phyloP scores from a whole-genome alignment of 2,113 vertebrate genomes.

The Scomber japonicus region DNA sequence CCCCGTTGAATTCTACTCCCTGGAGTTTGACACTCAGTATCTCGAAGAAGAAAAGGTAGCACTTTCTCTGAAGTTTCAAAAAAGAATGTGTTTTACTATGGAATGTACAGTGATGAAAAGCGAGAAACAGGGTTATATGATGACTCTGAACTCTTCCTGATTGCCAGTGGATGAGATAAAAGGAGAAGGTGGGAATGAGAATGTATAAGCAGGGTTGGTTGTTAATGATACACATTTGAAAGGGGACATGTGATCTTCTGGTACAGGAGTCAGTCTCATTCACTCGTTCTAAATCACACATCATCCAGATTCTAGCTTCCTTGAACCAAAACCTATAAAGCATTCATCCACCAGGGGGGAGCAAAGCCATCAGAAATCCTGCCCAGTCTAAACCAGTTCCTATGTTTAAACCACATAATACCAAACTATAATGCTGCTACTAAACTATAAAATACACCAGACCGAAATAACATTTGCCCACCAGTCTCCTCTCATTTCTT shows the following conservation, averaged over 20 bases:
- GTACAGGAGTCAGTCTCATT: background rate
- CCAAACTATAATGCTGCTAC: no score
- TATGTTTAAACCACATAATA: background rate
- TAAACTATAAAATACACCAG: background rate
- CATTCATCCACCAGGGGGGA: background rate
- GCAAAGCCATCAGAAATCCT: background rate
- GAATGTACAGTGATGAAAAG: no score
- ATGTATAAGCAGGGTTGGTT: no score
- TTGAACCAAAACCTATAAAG: background rate
- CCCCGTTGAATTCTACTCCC: slow-evolving; percentile 92
- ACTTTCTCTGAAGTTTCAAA: background rate
- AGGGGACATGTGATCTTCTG: no score
- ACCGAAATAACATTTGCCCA: background rate
- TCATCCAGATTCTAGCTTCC: background rate
- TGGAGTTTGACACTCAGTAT: slow-evolving; percentile 92
- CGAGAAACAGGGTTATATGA: no score
- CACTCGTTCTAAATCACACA: background rate
- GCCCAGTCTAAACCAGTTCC: background rate
- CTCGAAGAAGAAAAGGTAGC: slow-evolving; percentile 90
- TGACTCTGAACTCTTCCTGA: no score
- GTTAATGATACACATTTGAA: no score
- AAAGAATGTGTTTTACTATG: background rate
- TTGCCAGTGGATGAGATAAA: no score
- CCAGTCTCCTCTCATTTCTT: background rate
- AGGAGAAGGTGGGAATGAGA: no score